Evolutionary conservation across 2,113 vertebrate species (phyloP), one percentile per base, ranked within the genome.

Genomic region (Athene noctua): DNA sequence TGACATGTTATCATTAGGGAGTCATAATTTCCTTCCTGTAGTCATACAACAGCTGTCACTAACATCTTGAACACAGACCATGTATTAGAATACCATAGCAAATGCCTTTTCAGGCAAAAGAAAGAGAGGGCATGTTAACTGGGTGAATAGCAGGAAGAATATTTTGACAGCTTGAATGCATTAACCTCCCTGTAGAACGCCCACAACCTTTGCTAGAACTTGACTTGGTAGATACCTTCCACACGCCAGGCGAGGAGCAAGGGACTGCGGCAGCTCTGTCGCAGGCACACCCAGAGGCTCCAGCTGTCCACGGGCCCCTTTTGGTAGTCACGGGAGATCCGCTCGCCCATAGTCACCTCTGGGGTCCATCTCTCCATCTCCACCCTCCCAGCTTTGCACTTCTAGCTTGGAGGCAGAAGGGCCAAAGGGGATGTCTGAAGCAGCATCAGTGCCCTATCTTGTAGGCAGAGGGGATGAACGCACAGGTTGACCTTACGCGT

Each of bases 1-100:
- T 54, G 97, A 98, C 98, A 98, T 34, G 88, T 95, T 98, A 97
- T 98, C 97, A 98, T 98, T 98, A 98, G 97, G 96, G 97, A 98
- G 98, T 97, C 97, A 98, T 97, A 80, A 97, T 96, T 97, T 90
- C 94, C 95, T 96, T 96, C 94, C 97, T 82, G 95, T 95, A 97
- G 97, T 97, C 97, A 97, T 29, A 97, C 97, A 97, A 97, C 96
- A 96, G 97, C 98, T 98, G 98, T 98, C 98, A 98, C 90, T 88
- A 94, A 95, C 94, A 66, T 96, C 96, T 91, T 94, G 96, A 97
- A 90, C 96, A 95, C 97, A 97, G 98, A 78, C 95, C 97, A 95
- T 49, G 67, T 71, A 92, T 85, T 73, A 94, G 97, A 98, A 93
- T 51, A 96, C 97, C 97, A 85, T 74, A 87, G 97, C 97, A 97